phyloP scores from a whole-genome alignment of 1,140 invertebrate species.

The Heliothis virescens region DNA sequence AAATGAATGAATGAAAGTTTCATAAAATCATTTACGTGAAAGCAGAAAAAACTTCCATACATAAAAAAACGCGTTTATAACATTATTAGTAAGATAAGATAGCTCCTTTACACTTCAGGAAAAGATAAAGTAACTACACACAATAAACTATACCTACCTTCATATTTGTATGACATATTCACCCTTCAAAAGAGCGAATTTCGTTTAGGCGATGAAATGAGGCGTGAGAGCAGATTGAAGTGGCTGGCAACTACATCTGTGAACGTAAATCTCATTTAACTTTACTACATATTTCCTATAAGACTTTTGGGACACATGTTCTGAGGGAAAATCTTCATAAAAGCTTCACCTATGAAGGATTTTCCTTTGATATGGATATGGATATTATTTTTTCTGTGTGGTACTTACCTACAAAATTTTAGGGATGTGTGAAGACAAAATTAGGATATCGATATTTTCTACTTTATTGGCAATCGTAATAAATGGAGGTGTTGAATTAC shows the following conservation, averaged over 20 bases:
- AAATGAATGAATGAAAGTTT: too few species aligned
- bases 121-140: background rate
- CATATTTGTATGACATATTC: constrained; percentile 16
- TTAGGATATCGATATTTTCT: too few species aligned
- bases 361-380: background rate
- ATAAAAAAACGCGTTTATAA: too few species aligned
- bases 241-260: constrained; percentile 61
- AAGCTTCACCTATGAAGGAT: background rate
- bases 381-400: background rate
- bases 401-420: too few species aligned
- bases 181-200: constrained; percentile 54
- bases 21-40: too few species aligned
- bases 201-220: constrained; percentile 67
- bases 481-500: too few species aligned
- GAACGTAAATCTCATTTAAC: constrained; percentile 67
- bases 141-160: background rate
- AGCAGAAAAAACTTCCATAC: too few species aligned
- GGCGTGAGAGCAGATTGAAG: constrained; percentile 58
- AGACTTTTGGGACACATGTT: background rate
- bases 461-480: too few species aligned
- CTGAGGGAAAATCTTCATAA: background rate
- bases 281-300: constrained; percentile 64
- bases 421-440: too few species aligned
- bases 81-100: too few species aligned
- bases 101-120: background rate